Conservation (phyloP, 2,888 invertebrate genomes). For the Deladenus siricidicola region DNA sequence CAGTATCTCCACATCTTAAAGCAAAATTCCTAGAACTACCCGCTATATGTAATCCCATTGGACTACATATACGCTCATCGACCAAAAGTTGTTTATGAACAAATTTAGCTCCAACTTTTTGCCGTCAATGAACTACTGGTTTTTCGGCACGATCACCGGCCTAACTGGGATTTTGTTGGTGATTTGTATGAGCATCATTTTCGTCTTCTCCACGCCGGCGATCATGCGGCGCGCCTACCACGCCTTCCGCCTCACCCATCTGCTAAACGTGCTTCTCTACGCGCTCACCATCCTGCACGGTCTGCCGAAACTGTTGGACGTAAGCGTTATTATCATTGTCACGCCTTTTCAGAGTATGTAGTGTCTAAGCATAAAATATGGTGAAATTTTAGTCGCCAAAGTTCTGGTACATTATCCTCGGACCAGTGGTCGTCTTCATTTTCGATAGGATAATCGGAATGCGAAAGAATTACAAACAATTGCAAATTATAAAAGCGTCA, state of each 20-base stretch:
- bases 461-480: constrained; percentile 56
- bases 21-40: background rate
- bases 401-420: constrained; percentile 87
- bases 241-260: constrained; percentile 89
- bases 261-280: constrained; percentile 77
- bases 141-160: constrained; percentile 88
- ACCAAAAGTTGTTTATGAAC: no score
- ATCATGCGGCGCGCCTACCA: constrained; percentile 78
- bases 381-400: constrained; percentile 60
- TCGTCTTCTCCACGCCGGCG: constrained; percentile 87
- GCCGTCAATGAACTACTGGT: constrained; percentile 87
- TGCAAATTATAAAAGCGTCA: constrained; percentile 86
- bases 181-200: constrained; percentile 83
- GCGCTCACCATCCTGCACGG: constrained; percentile 80
- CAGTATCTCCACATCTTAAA: no score
- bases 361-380: no score
- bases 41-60: no score
- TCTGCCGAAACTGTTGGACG: constrained; percentile 78
- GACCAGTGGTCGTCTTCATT: constrained; percentile 78
- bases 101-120: constrained; percentile 69
- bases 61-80: no score
- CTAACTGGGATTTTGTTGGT: constrained; percentile 71
- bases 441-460: constrained; percentile 72
- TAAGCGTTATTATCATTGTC: no score
- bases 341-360: no score